Base-by-base conservation (phyloP, 2,113 vertebrate species). In the Prionailurus bengalensis region DNA sequence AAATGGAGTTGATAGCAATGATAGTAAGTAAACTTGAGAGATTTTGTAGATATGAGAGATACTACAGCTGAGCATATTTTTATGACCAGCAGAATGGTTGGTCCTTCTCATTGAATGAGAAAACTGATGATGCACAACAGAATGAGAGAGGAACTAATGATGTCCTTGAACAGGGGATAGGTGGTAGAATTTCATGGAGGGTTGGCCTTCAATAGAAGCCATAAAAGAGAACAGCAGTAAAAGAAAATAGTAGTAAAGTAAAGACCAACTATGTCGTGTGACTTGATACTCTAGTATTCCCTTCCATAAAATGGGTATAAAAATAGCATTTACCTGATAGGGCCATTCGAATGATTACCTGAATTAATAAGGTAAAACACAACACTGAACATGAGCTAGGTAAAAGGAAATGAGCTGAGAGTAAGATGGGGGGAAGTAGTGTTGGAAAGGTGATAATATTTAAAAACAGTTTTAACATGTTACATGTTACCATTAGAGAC, bases 221-320 rank as follows among this genome's bases (percentile, higher is more conserved):
- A 6, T 68, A 48, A 90, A 66, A 73, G 0, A 66, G 19, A 31
- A 7, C 7, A 36, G n/a, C 36, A 83, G 7, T 42, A 45, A 68
- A 68, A 36, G 15, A 48, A 87, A 36, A 76, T 8, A 17, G 3
- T 7, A 36, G 6, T 58, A 87, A 31, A 90, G 1, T 45, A 2
- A 80, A 53, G 16, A 53, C n/a, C 5, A 53, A 8, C 76, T 53
- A 36, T 2, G 39, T 1, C 27, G 16, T 55, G 17, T 70, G 27
- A 23, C 0, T 10, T 36, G 45, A 12, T 12, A 2, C 7, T 8
- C 79, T 80, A 36, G 13, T 31, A 71, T 61, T 3, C 4, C 29
- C 3, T 7, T 45, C 14, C 4, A 13, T 42, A 33, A 76, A 82
- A 74, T 51, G 7, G 4, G 45, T 17, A 58, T 82, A 83, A 23